Percentiles rank a stretch among this genome's conserved stretches.
Evolutionary conservation across 2,888 invertebrate species (phyloP).

Genomic region (Selenia dentaria): DNA sequence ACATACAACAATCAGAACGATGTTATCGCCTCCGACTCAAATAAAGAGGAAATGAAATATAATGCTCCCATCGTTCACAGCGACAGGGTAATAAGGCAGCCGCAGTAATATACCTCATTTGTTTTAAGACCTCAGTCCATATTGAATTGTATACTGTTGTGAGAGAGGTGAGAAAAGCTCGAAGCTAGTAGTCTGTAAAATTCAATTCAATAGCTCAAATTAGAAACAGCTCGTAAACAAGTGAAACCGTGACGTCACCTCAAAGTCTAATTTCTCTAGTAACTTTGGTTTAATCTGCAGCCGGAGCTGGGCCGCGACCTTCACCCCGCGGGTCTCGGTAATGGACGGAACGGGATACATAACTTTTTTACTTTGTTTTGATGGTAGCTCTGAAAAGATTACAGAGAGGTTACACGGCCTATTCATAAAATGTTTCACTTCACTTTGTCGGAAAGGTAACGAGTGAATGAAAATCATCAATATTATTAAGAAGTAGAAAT

Average conservation of each 20-base stretch:
- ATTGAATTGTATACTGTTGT: not conserved
- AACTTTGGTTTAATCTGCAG: too few species aligned
- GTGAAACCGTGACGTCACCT: conserved; percentile 6
- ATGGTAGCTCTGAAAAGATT: too few species aligned
- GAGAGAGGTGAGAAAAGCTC: not conserved
- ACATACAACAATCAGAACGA: conserved; percentile 26
- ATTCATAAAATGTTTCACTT: too few species aligned
- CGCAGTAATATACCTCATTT: not conserved
- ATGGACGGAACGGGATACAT: conserved; percentile 26
- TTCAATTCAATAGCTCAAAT: conserved; percentile 36
- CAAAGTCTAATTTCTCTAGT: too few species aligned
- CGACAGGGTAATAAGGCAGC: not conserved
- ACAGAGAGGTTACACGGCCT: too few species aligned
- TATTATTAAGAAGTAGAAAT: conserved; percentile 22
- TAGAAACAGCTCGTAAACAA: conserved; percentile 37
- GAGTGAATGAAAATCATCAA: too few species aligned
- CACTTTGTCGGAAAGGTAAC: too few species aligned
- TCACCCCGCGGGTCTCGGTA: conserved; percentile 9
- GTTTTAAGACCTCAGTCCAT: too few species aligned
- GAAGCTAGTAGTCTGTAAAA: conserved; percentile 12
- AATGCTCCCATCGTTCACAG: conserved; percentile 20
- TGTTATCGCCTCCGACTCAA: conserved; percentile 22
- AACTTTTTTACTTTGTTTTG: conserved; percentile 32
- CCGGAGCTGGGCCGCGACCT: too few species aligned
- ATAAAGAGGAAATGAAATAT: conserved; percentile 27